A percentile compares a stretch with the other conserved stretches of the same genome.
These are phyloP conservation scores for Cephus runcator DNA, from an alignment of 2,888 invertebrate genomes.

Conservation along the genomic window DNA sequence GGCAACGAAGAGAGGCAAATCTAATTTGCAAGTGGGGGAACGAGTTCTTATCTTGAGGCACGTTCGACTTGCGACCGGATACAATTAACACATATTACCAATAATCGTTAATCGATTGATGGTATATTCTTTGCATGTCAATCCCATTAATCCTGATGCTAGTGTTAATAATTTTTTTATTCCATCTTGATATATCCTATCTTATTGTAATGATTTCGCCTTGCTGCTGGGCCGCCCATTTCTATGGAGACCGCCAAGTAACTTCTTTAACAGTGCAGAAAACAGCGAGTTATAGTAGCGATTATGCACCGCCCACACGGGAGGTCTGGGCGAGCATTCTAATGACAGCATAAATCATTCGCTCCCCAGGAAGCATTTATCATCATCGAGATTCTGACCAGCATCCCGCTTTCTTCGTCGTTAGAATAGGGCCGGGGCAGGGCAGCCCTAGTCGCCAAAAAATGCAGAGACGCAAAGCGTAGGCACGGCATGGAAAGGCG, in stretches of 20 bases:
- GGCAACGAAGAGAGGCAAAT: not conserved
- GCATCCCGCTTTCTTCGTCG: conserved; percentile 15
- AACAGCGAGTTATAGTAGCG: conserved; percentile 37
- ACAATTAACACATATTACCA: conserved; percentile 12
- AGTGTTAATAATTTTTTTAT: too few species aligned
- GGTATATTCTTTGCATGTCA: conserved; percentile 2
- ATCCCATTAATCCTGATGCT: conserved; percentile 11
- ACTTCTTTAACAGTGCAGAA: conserved; percentile 4
- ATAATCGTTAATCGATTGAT: conserved; percentile 15
- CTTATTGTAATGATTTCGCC: not conserved
- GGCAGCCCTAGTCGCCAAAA: conserved; percentile 25
- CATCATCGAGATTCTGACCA: conserved; percentile 47
- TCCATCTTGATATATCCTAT: not conserved
- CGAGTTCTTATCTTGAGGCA: conserved; percentile 3
- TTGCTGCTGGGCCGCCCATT: not conserved
- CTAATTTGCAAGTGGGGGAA: conserved; percentile 5
- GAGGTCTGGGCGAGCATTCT: conserved; percentile 45
- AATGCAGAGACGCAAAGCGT: conserved; percentile 19
- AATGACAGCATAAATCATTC: conserved; percentile 56
- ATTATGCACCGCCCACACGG: conserved; percentile 49
- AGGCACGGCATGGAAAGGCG: not conserved
- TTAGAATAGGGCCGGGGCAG: not conserved
- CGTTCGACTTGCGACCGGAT: too few species aligned
- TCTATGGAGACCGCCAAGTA: too few species aligned
- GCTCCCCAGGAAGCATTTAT: conserved; percentile 49